phyloP scores from a whole-genome alignment of 2,888 invertebrate species.

The Branchipolynoe longqiensis region DNA sequence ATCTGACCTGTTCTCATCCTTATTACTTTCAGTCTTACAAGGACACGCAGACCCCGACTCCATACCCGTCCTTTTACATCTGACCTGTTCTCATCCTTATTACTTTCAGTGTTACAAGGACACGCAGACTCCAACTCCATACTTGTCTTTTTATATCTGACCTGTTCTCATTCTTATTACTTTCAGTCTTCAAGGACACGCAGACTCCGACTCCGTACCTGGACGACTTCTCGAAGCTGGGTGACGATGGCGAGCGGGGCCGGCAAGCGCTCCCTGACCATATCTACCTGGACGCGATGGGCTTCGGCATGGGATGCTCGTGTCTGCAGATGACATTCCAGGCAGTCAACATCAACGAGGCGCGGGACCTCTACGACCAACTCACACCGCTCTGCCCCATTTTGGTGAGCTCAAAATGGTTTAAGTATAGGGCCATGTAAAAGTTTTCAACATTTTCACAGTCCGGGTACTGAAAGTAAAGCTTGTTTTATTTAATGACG shows the following conservation, averaged over 20 bases:
- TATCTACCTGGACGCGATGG: conserved; percentile 99
- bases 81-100: too few relatives aligned
- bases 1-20: too few relatives aligned
- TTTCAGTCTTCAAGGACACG: conserved; percentile 91
- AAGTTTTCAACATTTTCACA: too few relatives aligned
- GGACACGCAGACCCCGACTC: too few relatives aligned
- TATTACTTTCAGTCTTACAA: too few relatives aligned
- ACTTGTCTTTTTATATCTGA: neutral
- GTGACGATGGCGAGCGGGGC: conserved; percentile 84
- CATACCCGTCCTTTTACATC: too few relatives aligned
- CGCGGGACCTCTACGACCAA: conserved; percentile 97
- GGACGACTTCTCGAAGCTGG: conserved; percentile 84
- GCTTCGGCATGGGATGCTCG: conserved; percentile 99
- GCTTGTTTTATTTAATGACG: too few relatives aligned
- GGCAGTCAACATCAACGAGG: conserved; percentile 97
- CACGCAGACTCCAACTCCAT: too few relatives aligned
- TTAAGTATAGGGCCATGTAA: too few relatives aligned
- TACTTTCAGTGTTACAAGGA: too few relatives aligned
- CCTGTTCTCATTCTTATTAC: too few relatives aligned
- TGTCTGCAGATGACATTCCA: conserved; percentile 95
- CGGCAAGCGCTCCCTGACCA: conserved; percentile 91
- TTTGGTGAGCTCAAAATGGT: conserved; percentile 91
- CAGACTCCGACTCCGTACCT: conserved; percentile 88
- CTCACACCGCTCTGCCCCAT: conserved; percentile 98
- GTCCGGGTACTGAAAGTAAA: too few relatives aligned